phyloP scores from a whole-genome alignment of 2,113 vertebrate genomes.

The Mandrillus leucophaeus region DNA sequence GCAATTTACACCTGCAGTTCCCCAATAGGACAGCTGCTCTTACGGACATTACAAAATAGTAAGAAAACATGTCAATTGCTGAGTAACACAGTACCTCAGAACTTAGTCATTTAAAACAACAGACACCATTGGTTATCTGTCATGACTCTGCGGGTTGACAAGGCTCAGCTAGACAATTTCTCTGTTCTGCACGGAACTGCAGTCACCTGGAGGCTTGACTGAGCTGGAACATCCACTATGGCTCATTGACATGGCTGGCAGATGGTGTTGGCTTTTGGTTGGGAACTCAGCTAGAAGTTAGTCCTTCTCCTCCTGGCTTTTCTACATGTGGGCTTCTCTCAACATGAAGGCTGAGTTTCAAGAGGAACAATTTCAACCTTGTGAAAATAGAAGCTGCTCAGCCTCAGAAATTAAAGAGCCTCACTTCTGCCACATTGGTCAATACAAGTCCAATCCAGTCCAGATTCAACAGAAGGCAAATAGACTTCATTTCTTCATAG shows the following conservation, averaged over 20 bases:
- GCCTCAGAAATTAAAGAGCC: not conserved
- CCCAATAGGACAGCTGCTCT: not conserved
- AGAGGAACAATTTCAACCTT: not conserved
- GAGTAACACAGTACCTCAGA: not conserved
- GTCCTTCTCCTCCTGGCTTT: not conserved
- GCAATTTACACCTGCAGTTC: not conserved
- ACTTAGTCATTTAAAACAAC: not conserved
- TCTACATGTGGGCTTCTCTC: not conserved
- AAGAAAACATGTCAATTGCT: not conserved
- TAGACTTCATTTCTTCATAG: not conserved
- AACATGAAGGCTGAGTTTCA: not conserved
- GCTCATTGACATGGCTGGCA: not conserved
- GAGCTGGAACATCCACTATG: not conserved
- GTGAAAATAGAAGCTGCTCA: not conserved
- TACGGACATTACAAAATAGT: not conserved
- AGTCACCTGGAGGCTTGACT: not conserved
- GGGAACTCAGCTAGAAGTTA: not conserved
- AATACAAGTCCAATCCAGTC: not conserved
- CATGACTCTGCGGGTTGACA: not conserved
- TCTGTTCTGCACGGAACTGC: not conserved
- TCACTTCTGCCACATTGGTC: not conserved
- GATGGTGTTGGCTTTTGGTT: not conserved
- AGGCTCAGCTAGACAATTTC: not conserved
- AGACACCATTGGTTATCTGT: not conserved
- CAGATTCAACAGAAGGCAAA: not conserved